Evolutionary conservation across 2,113 vertebrate species (phyloP).

Genomic region (Mystacornis crossleyi): DNA sequence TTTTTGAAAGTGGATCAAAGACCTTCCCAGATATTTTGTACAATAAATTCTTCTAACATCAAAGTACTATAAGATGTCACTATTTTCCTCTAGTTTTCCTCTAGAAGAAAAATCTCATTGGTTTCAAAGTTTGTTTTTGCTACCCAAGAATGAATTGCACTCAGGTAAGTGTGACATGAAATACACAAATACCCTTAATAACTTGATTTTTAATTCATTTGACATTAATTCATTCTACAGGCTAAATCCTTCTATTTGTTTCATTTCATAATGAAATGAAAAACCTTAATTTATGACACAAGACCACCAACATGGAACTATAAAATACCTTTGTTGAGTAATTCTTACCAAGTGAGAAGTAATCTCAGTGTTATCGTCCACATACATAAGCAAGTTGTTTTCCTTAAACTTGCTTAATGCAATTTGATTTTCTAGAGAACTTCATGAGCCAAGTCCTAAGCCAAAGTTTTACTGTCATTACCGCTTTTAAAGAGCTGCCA

Average conservation of each 20-base stretch:
- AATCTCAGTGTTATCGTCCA: not conserved
- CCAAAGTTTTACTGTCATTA: not conserved
- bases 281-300: not conserved
- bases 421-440: not conserved
- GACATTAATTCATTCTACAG: not conserved
- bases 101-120: not conserved
- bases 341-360: not conserved
- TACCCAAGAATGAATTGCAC: not conserved
- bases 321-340: not conserved
- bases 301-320: not conserved
- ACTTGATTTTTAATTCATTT: not conserved
- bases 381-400: not conserved
- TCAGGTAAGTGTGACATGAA: not conserved
- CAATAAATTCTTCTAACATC: not conserved
- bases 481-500: not conserved
- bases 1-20: constrained; percentile 3
- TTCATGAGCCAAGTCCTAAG: not conserved
- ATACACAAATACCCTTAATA: not conserved
- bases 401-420: too few relatives aligned
- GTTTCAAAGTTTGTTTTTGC: not conserved
- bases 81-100: not conserved
- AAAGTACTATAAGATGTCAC: not conserved
- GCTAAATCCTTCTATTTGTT: not conserved
- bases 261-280: not conserved
- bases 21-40: not conserved